phyloP scores from a whole-genome alignment of 2,888 invertebrate species.

The Dusona sp. region DNA sequence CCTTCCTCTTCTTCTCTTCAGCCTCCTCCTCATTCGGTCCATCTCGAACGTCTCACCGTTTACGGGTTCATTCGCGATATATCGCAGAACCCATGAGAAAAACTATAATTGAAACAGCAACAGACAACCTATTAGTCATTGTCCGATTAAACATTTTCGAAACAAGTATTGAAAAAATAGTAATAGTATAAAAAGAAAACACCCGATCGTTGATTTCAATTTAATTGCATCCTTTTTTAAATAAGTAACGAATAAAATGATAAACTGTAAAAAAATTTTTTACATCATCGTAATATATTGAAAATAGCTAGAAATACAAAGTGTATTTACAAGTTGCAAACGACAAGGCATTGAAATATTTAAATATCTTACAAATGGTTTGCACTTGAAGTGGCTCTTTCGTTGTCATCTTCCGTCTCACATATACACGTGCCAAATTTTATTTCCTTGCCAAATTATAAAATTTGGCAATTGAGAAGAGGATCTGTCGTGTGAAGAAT shows the following conservation, averaged over 20 bases:
- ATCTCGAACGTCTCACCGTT: slow-evolving; percentile 48
- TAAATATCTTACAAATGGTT: background rate
- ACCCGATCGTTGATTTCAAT: background rate
- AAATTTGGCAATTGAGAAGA: background rate
- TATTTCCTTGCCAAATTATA: background rate
- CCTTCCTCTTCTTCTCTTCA: background rate
- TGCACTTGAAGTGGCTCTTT: background rate
- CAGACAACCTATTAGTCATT: slow-evolving; percentile 36
- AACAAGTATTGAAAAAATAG: background rate
- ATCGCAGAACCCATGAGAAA: slow-evolving; percentile 28
- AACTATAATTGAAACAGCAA: slow-evolving; percentile 5
- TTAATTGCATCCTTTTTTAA: background rate
- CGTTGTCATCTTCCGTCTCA: background rate
- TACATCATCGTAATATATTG: background rate
- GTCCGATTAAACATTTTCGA: background rate
- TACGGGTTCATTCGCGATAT: slow-evolving; percentile 49
- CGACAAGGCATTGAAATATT: background rate
- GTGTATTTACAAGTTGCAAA: background rate
- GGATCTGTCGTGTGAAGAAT: background rate
- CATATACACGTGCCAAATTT: background rate
- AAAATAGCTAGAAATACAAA: background rate
- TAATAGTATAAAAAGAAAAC: background rate
- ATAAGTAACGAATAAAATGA: background rate
- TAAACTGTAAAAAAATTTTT: background rate
- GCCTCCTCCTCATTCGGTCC: background rate